Conservation (phyloP, 1,140 invertebrate species). For the Plectrocnemia conspersa region DNA sequence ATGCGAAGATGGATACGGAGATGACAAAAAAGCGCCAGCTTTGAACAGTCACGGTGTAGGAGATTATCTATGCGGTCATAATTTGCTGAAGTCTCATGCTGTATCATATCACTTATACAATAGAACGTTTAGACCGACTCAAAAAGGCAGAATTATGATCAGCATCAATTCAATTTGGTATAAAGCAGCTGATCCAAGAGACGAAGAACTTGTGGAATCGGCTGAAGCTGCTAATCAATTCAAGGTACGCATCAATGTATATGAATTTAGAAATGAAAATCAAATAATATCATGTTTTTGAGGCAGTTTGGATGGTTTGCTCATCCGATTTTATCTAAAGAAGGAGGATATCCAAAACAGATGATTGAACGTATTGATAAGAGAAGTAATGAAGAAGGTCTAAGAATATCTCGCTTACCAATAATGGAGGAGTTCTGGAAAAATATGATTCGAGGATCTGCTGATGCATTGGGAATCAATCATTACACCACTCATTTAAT, state of each 20-base stretch:
- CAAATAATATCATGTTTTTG: slow-evolving; percentile 15
- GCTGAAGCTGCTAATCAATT: slow-evolving; percentile 51
- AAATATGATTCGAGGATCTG: slow-evolving; percentile 48
- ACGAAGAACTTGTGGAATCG: slow-evolving; percentile 43
- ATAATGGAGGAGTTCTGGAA: slow-evolving; percentile 49
- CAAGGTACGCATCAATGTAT: slow-evolving; percentile 39
- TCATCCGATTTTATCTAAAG: slow-evolving; percentile 55
- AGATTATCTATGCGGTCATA: slow-evolving; percentile 55
- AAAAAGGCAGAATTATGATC: slow-evolving; percentile 50
- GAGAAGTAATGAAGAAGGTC: slow-evolving; percentile 48
- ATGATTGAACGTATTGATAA: slow-evolving; percentile 52
- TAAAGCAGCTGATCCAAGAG: slow-evolving; percentile 44
- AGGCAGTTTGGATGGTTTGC: slow-evolving; percentile 57
- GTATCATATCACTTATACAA: slow-evolving; percentile 54
- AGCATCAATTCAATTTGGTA: slow-evolving; percentile 52
- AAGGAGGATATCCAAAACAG: slow-evolving; percentile 57
- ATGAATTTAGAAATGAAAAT: no score
- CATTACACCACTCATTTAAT: slow-evolving; percentile 49
- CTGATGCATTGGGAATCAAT: slow-evolving; percentile 53
- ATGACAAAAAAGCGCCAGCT: slow-evolving; percentile 50
- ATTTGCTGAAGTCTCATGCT: slow-evolving; percentile 53
- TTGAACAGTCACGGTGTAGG: slow-evolving; percentile 49
- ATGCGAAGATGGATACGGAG: slow-evolving; percentile 52
- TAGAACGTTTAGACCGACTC: slow-evolving; percentile 46
- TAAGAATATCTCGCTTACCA: slow-evolving; percentile 46